Conservation (phyloP, 37 sponge, comb jelly and placozoan genomes). For the Dysidea cf. avara region DNA sequence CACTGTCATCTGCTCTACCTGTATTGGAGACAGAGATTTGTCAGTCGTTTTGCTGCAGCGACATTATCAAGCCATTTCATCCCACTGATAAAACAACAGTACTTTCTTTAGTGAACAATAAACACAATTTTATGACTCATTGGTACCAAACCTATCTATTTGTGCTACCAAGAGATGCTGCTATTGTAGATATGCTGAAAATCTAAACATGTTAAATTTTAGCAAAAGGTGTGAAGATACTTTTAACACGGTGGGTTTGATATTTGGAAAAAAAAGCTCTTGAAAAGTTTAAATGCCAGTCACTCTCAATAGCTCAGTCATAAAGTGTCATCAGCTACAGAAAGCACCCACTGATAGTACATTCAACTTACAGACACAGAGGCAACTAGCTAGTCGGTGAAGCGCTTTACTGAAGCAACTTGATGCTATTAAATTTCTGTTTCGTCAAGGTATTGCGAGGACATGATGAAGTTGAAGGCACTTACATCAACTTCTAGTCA, state of each 20-base stretch:
- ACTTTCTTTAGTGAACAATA: too few species aligned
- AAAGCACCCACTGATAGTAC: not conserved
- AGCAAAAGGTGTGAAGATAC: conserved; percentile 23
- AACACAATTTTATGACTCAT: too few species aligned
- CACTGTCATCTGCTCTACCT: too few species aligned
- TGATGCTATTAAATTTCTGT: conserved; percentile 11
- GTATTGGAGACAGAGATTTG: too few species aligned
- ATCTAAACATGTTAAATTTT: conserved; percentile 6
- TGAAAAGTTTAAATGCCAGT: conserved; percentile 22
- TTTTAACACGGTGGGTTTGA: conserved; percentile 44
- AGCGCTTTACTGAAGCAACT: conserved; percentile 29
- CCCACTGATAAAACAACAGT: too few species aligned
- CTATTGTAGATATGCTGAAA: conserved; percentile 32
- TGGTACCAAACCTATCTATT: not conserved
- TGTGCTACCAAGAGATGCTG: conserved; percentile 30
- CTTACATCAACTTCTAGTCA: conserved; percentile 22
- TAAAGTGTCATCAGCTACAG: conserved; percentile 14
- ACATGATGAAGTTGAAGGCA: conserved; percentile 43
- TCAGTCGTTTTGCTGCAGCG: not conserved
- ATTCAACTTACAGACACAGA: conserved; percentile 8
- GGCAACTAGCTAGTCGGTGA: conserved; percentile 11
- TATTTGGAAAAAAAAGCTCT: conserved; percentile 59
- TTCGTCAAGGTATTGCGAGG: conserved; percentile 34
- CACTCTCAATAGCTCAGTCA: conserved; percentile 6
- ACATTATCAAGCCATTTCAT: too few species aligned